Evolutionary conservation across 2,113 vertebrate genomes (phyloP).

Genomic region (Dasyurus viverrinus): DNA sequence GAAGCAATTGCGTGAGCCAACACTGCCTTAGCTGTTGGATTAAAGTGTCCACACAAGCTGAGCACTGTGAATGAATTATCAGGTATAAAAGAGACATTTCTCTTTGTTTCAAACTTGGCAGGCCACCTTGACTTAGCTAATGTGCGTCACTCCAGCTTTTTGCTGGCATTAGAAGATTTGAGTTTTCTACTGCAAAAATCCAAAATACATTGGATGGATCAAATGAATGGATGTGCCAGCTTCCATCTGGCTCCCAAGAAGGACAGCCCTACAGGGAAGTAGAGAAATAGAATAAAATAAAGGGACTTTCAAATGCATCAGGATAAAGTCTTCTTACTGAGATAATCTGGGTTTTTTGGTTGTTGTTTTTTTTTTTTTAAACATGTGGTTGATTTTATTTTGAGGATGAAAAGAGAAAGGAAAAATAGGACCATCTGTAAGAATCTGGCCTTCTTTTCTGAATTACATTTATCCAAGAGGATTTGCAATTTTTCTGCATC

Average conservation of each 20-base stretch:
- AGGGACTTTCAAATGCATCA: slow-evolving; percentile 13
- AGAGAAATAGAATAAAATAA: slow-evolving; percentile 33
- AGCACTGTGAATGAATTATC: slow-evolving; percentile 21
- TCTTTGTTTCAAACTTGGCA: not conserved
- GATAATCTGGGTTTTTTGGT: slow-evolving; percentile 12
- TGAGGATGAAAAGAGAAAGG: slow-evolving; percentile 51
- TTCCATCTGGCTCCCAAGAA: slow-evolving; percentile 11
- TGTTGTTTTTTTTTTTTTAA: not conserved
- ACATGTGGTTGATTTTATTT: slow-evolving; percentile 60
- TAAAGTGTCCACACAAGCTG: slow-evolving; percentile 9
- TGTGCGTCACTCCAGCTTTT: slow-evolving; percentile 7
- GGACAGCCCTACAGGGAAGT: slow-evolving; percentile 10
- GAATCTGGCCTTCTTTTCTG: slow-evolving; percentile 78
- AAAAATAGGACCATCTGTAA: slow-evolving; percentile 70
- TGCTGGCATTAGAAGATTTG: slow-evolving; percentile 21
- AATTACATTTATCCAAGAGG: slow-evolving; percentile 79
- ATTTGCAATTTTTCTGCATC: slow-evolving; percentile 83
- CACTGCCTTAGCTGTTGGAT: not conserved
- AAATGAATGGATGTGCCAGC: slow-evolving; percentile 1
- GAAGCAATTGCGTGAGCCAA: slow-evolving; percentile 18
- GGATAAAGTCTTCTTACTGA: slow-evolving; percentile 48
- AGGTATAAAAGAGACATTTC: slow-evolving; percentile 30
- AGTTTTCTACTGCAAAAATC: slow-evolving; percentile 31
- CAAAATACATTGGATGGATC: not conserved
- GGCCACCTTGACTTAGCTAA: slow-evolving; percentile 32